Base-by-base conservation (phyloP, 2,113 vertebrate genomes). In the Gallinago jamesoni region DNA sequence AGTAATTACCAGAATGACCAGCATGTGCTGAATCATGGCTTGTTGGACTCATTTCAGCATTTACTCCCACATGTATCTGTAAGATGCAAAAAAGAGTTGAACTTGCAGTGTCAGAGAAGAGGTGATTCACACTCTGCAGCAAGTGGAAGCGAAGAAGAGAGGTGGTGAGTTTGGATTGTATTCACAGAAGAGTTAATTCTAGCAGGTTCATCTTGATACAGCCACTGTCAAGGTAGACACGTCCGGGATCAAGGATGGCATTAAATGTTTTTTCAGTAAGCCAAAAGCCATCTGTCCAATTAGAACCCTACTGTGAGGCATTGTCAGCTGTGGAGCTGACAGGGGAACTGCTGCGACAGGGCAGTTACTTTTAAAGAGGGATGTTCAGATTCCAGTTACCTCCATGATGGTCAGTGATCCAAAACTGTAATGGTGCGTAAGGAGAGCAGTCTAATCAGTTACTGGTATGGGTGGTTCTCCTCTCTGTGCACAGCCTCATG, bases 1-100 rank as follows among this genome's bases (percentile, higher is more conserved):
- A 33, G 62, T 43, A 62, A 82, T 87, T 80, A 66, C 18, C 63
- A 57, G 84, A 33, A 8, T 67, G 77, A 41, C 84, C 5, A 5
- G 18, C 0, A 17, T 81, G 47, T 55, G 76, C 91, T 97, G 79
- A 97, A 82, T 81, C 77, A 69, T 24, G 43, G 83, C 90, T 96
- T 20, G 25, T 80, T 95, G 92, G 87, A 73, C 87, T 97, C 67
- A 3, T 97, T 98, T 72, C 97, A 98, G 97, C 72, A 55, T 68
- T 66, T 70, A 28, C n/a, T 96, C 93, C 94, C 95, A 89, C 81
- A 13, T 52, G 77, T 78, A 21, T 70, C 94, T 88, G 92, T 56
- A 41, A 96, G 96, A 21, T 81, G 95, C 92, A 93, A 84, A 50
- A 86, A 80, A 62, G 72, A 76, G 52, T 83, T 92, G 33, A 94